phyloP scores from a whole-genome alignment of 2,888 invertebrate genomes.

The Clunio marinus region DNA sequence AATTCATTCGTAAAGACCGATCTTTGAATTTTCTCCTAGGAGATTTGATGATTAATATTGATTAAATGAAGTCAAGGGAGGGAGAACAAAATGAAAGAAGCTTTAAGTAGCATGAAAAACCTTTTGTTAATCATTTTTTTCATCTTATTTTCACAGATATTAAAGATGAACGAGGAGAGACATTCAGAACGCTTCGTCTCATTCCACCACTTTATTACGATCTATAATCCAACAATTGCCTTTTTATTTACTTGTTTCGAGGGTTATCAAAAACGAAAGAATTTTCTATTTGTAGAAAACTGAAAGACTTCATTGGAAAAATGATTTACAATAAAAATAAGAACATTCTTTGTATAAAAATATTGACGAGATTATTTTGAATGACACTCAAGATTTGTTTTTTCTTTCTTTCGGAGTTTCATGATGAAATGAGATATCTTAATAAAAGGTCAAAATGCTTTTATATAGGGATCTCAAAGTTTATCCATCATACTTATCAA shows the following conservation, averaged over 20 bases:
- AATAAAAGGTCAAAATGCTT: not conserved
- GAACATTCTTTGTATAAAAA: not conserved
- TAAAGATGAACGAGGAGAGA: slow-evolving; percentile 43
- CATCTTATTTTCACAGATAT: slow-evolving; percentile 41
- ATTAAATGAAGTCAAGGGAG: no score
- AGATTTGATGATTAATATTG: not conserved
- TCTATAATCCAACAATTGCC: slow-evolving; percentile 41
- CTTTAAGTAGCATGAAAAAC: no score
- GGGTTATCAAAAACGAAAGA: not conserved
- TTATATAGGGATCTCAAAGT: not conserved
- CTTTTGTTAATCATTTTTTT: not conserved
- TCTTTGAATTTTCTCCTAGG: no score
- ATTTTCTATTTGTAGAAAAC: not conserved
- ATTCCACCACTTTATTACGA: slow-evolving; percentile 49
- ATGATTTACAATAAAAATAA: not conserved
- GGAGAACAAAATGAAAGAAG: no score
- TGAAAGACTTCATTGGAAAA: not conserved
- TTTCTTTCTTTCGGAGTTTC: not conserved
- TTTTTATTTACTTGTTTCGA: not conserved
- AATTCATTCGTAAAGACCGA: no score
- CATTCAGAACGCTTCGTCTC: slow-evolving; percentile 46
- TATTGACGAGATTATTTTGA: not conserved
- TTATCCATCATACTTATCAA: not conserved
- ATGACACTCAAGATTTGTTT: no score
- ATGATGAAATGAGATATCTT: not conserved